phyloP scores from a whole-genome alignment of 2,888 invertebrate species.

The Leucophora obtusa region DNA sequence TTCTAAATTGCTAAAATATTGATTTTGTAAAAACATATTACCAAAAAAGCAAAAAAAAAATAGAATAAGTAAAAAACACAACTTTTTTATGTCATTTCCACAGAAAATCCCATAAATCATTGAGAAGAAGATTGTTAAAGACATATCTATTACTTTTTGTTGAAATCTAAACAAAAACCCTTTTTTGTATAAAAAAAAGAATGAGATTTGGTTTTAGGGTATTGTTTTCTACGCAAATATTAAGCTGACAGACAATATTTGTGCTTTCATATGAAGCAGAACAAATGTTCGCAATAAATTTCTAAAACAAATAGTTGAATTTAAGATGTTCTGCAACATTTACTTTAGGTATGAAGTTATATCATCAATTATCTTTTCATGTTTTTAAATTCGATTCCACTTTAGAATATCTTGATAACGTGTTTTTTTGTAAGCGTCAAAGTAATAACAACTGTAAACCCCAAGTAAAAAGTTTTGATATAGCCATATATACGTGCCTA shows the following conservation, averaged over 20 bases:
- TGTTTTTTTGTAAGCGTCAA: neutral
- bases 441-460: neutral
- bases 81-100: constrained; percentile 26
- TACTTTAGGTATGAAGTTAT: neutral
- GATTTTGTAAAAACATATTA: neutral
- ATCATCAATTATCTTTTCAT: neutral
- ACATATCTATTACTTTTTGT: constrained; percentile 15
- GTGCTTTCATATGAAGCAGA: neutral
- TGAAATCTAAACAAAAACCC: constrained; percentile 10
- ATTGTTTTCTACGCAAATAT: neutral
- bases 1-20: constrained; percentile 16
- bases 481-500: no score
- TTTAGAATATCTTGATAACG: neutral
- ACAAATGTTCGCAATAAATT: neutral
- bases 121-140: constrained; percentile 25
- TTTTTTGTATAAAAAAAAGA: constrained; percentile 8
- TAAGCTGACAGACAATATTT: neutral
- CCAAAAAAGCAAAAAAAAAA: neutral
- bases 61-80: neutral
- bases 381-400: neutral
- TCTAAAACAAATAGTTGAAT: neutral
- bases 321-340: neutral
- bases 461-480: no score
- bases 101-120: constrained; percentile 35
- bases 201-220: neutral